Base-by-base conservation (phyloP, 2,888 invertebrate species). In the Halictus ligatus region DNA sequence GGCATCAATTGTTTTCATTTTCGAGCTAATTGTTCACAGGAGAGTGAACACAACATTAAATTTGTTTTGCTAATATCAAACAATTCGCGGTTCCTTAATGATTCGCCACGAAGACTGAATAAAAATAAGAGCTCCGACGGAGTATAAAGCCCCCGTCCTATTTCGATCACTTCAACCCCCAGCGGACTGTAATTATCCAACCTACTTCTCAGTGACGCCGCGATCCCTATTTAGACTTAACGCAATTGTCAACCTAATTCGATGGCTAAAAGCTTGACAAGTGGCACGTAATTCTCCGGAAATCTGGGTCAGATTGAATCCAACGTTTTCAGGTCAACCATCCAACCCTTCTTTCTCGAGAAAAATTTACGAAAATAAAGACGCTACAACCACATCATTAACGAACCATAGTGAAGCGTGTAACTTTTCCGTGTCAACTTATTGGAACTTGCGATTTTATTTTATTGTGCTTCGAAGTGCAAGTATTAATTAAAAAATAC, bases 171-270 rank as follows among this genome's bases (percentile, higher is more conserved):
- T 7, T 13, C 15, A 15, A 64, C 15, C 15, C 15, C 15, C 64
- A 15, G 15, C 15, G 25, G 29, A 15, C 15, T 29, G 64, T 64
- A 25, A 25, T 25, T 15, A 29, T 29, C 29, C 29, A 64, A 64
- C 25, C 60, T 64, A 15, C 15, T 64, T 64, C 2, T 15, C 29
- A 7, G 29, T 64, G 64, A 64, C 15, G 64, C 29, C 7, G 29
- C 64, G 64, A 64, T 64, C 64, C 64, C 64, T 64, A 15, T 64
- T 64, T 29, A 29, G 29, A 64, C 64, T 64, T 64, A 64, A 64
- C 29, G 29, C 7, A 64, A 64, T 64, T 29, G 29, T 29, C 64
- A 64, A 64, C 64, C 64, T 64, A 64, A 64, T 64, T 64, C 29
- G 64, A 29, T 15, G 64, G 29, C 7, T 29, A 29, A 64, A 29